A percentile compares a stretch with the other conserved stretches of the same genome.
Conservation (phyloP, 92 coral and sea anemone species). For the Scolanthus callimorphus region DNA sequence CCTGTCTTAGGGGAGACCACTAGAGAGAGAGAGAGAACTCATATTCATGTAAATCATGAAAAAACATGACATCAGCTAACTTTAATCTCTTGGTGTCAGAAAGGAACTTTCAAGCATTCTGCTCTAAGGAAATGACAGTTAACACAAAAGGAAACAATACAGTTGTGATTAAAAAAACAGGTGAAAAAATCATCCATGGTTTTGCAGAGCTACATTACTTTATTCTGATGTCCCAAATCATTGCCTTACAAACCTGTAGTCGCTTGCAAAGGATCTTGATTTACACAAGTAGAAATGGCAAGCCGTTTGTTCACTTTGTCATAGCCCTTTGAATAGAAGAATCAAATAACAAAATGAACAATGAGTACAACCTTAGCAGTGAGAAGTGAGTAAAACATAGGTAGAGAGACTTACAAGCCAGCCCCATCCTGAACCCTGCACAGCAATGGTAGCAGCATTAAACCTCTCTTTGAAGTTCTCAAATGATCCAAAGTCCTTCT, state of each 20-base stretch:
- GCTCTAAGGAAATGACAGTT: too few relatives aligned
- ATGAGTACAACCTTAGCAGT: background rate
- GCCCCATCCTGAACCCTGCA: constrained; percentile 98
- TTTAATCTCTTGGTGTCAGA: too few relatives aligned
- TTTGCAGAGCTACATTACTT: too few relatives aligned
- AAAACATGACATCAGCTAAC: too few relatives aligned
- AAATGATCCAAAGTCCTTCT: constrained; percentile 93
- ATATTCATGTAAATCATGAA: too few relatives aligned
- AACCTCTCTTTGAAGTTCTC: constrained; percentile 81
- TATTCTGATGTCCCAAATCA: too few relatives aligned
- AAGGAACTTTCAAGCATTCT: too few relatives aligned
- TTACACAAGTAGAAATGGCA: constrained; percentile 77
- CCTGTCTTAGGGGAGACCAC: too few relatives aligned
- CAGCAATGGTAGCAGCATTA: constrained; percentile 77
- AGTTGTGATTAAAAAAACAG: too few relatives aligned
- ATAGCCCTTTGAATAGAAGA: constrained; percentile 57
- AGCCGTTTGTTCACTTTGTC: constrained; percentile 83
- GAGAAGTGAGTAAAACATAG: background rate
- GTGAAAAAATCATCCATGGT: too few relatives aligned
- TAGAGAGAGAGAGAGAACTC: too few relatives aligned
- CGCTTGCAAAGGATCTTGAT: constrained; percentile 91
- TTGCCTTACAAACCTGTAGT: constrained; percentile 68
- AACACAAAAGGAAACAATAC: too few relatives aligned
- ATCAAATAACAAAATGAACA: background rate
- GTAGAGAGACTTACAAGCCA: constrained; percentile 64